Evolutionary conservation across 2,797 vertebrate species (phyloP).

Genomic region (Ficedula albicollis): DNA sequence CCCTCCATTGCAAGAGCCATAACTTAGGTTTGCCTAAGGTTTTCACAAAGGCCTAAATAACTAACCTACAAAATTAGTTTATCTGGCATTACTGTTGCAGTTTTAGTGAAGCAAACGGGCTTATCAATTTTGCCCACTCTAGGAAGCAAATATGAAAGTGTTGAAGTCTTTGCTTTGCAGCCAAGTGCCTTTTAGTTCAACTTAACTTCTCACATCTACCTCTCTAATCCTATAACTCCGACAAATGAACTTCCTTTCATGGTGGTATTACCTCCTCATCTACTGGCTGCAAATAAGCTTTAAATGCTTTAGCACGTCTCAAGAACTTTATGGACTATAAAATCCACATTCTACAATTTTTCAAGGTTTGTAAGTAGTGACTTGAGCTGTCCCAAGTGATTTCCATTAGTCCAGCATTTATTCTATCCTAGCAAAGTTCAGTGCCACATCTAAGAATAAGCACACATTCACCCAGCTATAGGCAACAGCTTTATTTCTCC

Average conservation of each 20-base stretch:
- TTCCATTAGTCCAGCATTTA: neutral
- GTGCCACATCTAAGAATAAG: neutral
- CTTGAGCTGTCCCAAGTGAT: neutral
- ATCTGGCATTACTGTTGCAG: neutral
- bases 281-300: neutral
- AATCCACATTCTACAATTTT: neutral
- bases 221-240: neutral
- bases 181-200: neutral
- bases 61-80: neutral
- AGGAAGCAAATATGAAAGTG: neutral
- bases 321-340: neutral
- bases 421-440: neutral
- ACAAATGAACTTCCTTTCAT: neutral
- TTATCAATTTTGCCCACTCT: neutral
- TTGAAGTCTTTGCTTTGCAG: neutral
- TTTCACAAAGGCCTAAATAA: neutral
- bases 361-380: neutral
- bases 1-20: neutral
- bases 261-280: neutral
- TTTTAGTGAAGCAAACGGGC: neutral
- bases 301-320: neutral
- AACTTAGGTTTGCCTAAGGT: neutral
- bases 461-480: rapidly evolving
- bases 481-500: neutral
- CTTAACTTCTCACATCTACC: neutral